A percentile compares a stretch with the other conserved stretches of the same genome.
Evolutionary conservation across 2,888 invertebrate genomes (phyloP).

Genomic region (Celastrina argiolus): DNA sequence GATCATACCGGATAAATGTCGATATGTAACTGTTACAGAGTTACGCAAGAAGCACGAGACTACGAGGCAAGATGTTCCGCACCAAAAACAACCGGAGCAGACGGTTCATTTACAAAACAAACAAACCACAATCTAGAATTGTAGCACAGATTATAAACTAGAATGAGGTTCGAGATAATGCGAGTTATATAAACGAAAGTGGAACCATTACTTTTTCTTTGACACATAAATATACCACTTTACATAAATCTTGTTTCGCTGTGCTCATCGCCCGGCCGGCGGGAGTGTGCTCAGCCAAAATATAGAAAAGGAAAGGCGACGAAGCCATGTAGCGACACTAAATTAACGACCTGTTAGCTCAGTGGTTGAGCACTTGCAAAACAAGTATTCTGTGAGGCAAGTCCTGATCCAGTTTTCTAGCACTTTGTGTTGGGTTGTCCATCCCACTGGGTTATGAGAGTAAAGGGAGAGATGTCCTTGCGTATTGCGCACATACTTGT

Average conservation of each 20-base stretch:
- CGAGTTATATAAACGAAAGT: neutral
- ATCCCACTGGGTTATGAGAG: too few species aligned
- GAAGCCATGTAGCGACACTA: too few species aligned
- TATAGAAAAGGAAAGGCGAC: too few species aligned
- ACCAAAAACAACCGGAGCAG: conserved; percentile 3
- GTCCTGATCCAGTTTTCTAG: too few species aligned
- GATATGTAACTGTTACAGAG: conserved; percentile 7
- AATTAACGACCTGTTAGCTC: too few species aligned
- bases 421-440: too few species aligned
- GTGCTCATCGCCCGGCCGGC: too few species aligned
- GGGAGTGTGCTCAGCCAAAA: too few species aligned
- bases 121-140: conserved; percentile 6
- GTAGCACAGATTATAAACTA: neutral
- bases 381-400: too few species aligned
- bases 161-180: neutral
- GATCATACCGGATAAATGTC: neutral
- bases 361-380: too few species aligned
- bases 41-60: neutral
- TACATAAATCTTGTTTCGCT: neutral
- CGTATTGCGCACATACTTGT: too few species aligned
- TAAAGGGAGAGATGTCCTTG: too few species aligned
- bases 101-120: conserved; percentile 5
- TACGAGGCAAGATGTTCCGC: neutral
- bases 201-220: neutral
- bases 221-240: neutral